Evolutionary conservation across 2,888 invertebrate species (phyloP).

Genomic region (Zhuqinia jingwanae): DNA sequence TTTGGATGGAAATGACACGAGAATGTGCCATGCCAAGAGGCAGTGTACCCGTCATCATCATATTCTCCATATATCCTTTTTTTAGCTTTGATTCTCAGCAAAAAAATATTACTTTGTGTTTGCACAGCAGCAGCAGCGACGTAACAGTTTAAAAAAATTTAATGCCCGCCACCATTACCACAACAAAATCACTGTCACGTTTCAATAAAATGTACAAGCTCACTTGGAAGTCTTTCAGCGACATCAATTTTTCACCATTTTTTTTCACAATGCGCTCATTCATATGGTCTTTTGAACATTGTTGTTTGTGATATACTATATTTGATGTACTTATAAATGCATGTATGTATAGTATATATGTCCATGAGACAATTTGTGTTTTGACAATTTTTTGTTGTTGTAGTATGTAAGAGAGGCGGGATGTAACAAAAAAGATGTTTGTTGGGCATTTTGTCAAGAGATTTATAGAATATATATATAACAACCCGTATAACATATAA

Average conservation of each 20-base stretch:
- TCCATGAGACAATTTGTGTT: conserved; percentile 20
- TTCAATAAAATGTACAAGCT: conserved; percentile 18
- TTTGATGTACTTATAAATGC: too few species aligned
- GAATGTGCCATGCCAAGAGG: conserved; percentile 28
- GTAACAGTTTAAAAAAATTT: neutral
- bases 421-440: too few species aligned
- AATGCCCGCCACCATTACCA: neutral
- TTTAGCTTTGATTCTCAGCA: too few species aligned
- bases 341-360: neutral
- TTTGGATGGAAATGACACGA: conserved; percentile 24
- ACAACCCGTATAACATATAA: too few species aligned
- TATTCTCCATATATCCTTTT: too few species aligned
- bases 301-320: too few species aligned
- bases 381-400: neutral
- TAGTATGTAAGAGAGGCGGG: neutral
- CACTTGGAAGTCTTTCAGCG: conserved; percentile 34
- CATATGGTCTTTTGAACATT: neutral
- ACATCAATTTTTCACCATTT: neutral
- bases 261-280: neutral
- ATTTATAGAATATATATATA: too few species aligned
- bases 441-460: too few species aligned
- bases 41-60: conserved; percentile 24
- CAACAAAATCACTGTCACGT: neutral
- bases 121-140: too few species aligned
- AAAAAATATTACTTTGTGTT: too few species aligned